Evolutionary conservation across 1,140 invertebrate species (phyloP), one percentile per base, ranked within the genome.

Genomic region (Brachionus calyciflorus): DNA sequence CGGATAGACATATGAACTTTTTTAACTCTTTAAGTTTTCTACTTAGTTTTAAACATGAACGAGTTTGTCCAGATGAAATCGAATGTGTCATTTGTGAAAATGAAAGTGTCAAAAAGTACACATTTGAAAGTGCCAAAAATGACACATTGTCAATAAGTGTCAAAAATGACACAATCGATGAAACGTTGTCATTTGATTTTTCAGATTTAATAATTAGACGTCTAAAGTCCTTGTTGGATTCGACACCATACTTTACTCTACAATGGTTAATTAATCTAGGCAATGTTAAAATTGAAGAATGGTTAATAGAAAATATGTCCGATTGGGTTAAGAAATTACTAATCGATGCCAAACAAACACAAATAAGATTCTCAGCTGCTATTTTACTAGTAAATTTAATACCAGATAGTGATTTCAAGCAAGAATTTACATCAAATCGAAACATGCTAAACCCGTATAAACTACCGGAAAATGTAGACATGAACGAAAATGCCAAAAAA

Each of bases 391-490:
- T 46, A 19, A 65, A 65, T 46, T 19, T 65, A 19, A 30, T 65
- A 7, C 60, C 60, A 0, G 19, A 46, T 65, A 7, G 30, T 0
- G 17, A 19, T 5, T 65, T 65, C 40, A 37, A 30, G 40, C n/a
- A 65, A 33, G 41, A 40, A n/a, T 65, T 65, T 24, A 65, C 60
- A 3, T 65, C 60, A 7, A 65, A 46, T 24, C 9, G 60, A 17
- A 65, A 65, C 37, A 65, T 65, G 60, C n/a, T 65, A 10, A 14
- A 9, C 7, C 60, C 60, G 12, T 65, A 14, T n/a, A 65, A 40
- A 46, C 28, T 24, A 5, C 4, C 3, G 0, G 24, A 65, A 5
- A 2, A 26, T 26, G 48, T 0, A 51, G 3, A 14, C 14, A 1
- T 7, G 26, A 28, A 55, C 24, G 19, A 26, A 26, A 10, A 26